Percentiles rank a stretch among this genome's conserved stretches.
phyloP scores from a whole-genome alignment of 2,888 invertebrate genomes.

The Rhamphomyia laevipes region DNA sequence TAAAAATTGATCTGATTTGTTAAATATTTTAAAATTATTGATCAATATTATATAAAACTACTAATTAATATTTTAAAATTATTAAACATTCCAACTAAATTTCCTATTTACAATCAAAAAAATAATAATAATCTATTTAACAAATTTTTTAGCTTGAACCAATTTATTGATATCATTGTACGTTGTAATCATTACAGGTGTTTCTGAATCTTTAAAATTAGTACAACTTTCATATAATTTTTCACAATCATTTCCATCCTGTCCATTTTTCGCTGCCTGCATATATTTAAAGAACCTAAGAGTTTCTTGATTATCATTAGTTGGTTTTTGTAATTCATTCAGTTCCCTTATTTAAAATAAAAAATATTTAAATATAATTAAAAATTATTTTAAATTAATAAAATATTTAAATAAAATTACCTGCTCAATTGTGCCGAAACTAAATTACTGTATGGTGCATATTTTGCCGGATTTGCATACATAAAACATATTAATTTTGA shows the following conservation, averaged over 20 bases:
- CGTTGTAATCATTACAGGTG: constrained; percentile 75
- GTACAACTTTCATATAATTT: constrained; percentile 55
- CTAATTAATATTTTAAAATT: too few species aligned
- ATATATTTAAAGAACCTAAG: constrained; percentile 81
- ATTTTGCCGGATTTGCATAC: constrained; percentile 79
- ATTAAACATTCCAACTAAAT: too few species aligned
- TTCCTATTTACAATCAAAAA: too few species aligned
- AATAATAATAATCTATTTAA: too few species aligned
- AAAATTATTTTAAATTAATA: too few species aligned
- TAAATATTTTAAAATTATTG: too few species aligned
- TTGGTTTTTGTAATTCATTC: constrained; percentile 72
- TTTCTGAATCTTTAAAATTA: constrained; percentile 49
- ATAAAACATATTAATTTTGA: constrained; percentile 77
- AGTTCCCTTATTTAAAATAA: constrained; percentile 51
- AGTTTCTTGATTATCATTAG: constrained; percentile 77
- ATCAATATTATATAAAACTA: too few species aligned
- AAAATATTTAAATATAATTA: too few species aligned
- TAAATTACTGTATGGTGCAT: constrained; percentile 79
- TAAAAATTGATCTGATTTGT: too few species aligned
- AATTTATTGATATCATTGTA: constrained; percentile 81
- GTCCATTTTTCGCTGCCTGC: constrained; percentile 79
- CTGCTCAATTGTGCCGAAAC: constrained; percentile 80
- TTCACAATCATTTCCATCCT: constrained; percentile 65
- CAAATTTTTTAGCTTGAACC: constrained; percentile 61
- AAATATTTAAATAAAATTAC: constrained; percentile 41